A percentile compares a stretch with the other conserved stretches of the same genome.
Conservation (phyloP, 2,113 vertebrate species). For the Xiphophorus hellerii region DNA sequence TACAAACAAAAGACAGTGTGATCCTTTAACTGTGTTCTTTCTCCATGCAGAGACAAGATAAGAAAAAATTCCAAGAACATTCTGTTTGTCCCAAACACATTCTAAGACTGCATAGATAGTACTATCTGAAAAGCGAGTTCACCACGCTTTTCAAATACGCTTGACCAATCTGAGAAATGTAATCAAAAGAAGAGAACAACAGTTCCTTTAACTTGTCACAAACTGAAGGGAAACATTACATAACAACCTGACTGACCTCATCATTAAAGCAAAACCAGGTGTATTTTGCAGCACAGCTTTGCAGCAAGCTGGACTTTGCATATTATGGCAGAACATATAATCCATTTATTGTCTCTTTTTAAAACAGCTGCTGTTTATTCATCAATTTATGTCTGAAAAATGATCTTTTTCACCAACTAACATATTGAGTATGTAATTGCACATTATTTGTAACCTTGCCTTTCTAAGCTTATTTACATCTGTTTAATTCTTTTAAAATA, state of each 20-base stretch:
- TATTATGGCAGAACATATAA: neutral
- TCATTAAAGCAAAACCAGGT: neutral
- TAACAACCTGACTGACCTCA: neutral
- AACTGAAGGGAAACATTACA: neutral
- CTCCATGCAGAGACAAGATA: neutral
- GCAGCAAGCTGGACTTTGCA: neutral
- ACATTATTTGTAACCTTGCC: too few relatives aligned
- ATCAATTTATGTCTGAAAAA: too few relatives aligned
- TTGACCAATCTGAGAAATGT: neutral
- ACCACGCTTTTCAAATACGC: neutral
- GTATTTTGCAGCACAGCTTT: neutral
- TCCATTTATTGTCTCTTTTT: too few relatives aligned
- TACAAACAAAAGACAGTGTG: neutral
- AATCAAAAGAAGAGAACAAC: neutral
- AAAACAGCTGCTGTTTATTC: too few relatives aligned
- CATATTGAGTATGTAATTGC: too few relatives aligned
- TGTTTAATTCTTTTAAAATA: too few relatives aligned
- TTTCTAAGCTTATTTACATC: too few relatives aligned
- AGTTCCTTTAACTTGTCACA: neutral
- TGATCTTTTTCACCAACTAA: too few relatives aligned
- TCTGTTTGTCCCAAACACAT: neutral
- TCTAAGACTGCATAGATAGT: neutral
- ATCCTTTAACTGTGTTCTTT: neutral
- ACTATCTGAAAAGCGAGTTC: neutral
- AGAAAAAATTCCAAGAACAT: conserved; percentile 1